Evolutionary conservation across 2,888 invertebrate genomes (phyloP).

Genomic region (Xestoiulus laeticollis): DNA sequence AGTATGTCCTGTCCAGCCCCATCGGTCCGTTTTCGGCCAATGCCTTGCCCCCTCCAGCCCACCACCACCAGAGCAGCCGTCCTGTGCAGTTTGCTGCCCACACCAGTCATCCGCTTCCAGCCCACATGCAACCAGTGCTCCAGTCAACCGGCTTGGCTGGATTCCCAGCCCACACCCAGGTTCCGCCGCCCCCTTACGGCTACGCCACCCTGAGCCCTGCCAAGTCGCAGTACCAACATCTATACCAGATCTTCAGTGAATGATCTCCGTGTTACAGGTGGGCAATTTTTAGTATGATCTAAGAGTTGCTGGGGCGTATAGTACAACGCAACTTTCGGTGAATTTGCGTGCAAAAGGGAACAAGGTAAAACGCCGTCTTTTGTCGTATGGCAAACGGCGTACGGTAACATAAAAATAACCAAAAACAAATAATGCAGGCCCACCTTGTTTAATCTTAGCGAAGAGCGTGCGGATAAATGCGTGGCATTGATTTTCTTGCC

Average conservation of each 20-base stretch:
- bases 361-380: too few relatives aligned
- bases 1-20: constrained; percentile 64
- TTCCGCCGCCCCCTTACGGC: constrained; percentile 69
- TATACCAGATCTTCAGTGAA: constrained; percentile 77
- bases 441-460: too few relatives aligned
- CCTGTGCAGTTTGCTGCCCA: constrained; percentile 69
- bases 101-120: constrained; percentile 80
- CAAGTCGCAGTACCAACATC: constrained; percentile 74
- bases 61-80: constrained; percentile 81
- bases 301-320: neutral
- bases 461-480: too few relatives aligned
- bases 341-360: too few relatives aligned
- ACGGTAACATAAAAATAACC: too few relatives aligned
- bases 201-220: constrained; percentile 77
- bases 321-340: too few relatives aligned
- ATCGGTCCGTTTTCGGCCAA: constrained; percentile 67
- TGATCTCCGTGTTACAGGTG: too few relatives aligned
- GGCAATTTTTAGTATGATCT: neutral
- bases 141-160: constrained; percentile 56
- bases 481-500: too few relatives aligned
- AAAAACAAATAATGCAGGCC: too few relatives aligned
- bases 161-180: constrained; percentile 63
- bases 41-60: constrained; percentile 82
- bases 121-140: constrained; percentile 74
- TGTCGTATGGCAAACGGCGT: too few relatives aligned